phyloP scores from a whole-genome alignment of 1,140 invertebrate species.

The Chymomyza costata region DNA sequence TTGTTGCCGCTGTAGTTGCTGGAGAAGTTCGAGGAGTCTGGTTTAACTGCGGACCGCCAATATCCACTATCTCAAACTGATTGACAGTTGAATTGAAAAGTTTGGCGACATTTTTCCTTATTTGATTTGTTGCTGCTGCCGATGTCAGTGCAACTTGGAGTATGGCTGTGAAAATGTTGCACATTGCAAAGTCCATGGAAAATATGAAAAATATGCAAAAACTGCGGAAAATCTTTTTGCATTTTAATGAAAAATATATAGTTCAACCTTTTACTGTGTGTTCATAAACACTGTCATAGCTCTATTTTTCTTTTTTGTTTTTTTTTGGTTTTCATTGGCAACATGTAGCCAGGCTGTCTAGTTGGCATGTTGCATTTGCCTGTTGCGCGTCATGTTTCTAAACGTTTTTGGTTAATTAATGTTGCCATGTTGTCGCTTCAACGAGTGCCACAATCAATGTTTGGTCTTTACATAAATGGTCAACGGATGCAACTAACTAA shows the following conservation, averaged over 20 bases:
- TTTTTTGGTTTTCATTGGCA: neutral
- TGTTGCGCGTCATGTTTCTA: constrained; percentile 35
- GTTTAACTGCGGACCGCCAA: constrained; percentile 41
- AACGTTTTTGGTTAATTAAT: constrained; percentile 43
- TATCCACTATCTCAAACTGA: constrained; percentile 64
- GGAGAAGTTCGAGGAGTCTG: constrained; percentile 11
- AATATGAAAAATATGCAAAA: constrained; percentile 9
- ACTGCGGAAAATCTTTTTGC: constrained; percentile 29
- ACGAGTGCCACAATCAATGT: constrained; percentile 28
- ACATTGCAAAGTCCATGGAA: neutral
- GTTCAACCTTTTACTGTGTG: constrained; percentile 53
- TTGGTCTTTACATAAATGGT: neutral
- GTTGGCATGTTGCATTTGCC: neutral
- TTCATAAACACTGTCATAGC: neutral
- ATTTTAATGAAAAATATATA: constrained; percentile 28
- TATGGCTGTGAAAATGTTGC: constrained; percentile 6
- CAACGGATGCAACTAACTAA: no score
- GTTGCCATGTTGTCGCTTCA: constrained; percentile 14
- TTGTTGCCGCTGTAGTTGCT: constrained; percentile 52
- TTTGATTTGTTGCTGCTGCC: constrained; percentile 60
- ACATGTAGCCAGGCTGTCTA: no score
- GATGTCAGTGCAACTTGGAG: constrained; percentile 39
- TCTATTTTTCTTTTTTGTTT: neutral
- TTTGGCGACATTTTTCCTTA: constrained; percentile 73
- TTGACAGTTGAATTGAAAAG: constrained; percentile 74